Evolutionary conservation across 2,113 vertebrate genomes (phyloP).

Genomic region (Stegostoma tigrinum): DNA sequence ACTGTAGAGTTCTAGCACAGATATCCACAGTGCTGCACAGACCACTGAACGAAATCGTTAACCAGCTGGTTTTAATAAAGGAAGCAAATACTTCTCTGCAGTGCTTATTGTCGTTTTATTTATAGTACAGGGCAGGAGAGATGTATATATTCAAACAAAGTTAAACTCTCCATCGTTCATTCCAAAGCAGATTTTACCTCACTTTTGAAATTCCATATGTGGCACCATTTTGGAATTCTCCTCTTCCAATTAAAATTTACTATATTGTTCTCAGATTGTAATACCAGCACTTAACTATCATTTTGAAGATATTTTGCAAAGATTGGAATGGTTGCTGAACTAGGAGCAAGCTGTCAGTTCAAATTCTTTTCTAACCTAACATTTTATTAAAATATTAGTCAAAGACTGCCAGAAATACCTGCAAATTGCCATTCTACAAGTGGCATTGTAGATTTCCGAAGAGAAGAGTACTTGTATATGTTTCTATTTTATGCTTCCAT

Average conservation of each 20-base stretch:
- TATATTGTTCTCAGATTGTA: neutral
- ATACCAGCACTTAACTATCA: neutral
- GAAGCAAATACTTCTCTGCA: slow-evolving; percentile 1
- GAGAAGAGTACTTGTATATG: neutral
- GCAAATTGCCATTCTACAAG: no score
- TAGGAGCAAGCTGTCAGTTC: neutral
- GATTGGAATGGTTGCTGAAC: neutral
- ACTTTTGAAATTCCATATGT: neutral
- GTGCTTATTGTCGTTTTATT: neutral
- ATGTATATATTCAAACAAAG: neutral
- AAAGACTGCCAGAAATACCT: no score
- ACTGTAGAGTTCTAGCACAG: slow-evolving; percentile 3
- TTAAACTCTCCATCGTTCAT: neutral
- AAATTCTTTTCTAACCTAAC: neutral
- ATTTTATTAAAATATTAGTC: neutral
- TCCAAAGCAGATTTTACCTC: neutral
- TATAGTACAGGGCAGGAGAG: neutral
- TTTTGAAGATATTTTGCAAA: neutral
- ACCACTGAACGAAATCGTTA: slow-evolving; percentile 1
- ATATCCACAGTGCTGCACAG: neutral
- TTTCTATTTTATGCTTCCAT: neutral
- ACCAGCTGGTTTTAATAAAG: slow-evolving; percentile 24
- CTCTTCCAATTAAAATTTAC: neutral
- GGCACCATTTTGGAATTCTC: neutral
- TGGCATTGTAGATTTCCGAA: neutral